Conservation (phyloP, 2,113 vertebrate species). For the Mus spicilegus region DNA sequence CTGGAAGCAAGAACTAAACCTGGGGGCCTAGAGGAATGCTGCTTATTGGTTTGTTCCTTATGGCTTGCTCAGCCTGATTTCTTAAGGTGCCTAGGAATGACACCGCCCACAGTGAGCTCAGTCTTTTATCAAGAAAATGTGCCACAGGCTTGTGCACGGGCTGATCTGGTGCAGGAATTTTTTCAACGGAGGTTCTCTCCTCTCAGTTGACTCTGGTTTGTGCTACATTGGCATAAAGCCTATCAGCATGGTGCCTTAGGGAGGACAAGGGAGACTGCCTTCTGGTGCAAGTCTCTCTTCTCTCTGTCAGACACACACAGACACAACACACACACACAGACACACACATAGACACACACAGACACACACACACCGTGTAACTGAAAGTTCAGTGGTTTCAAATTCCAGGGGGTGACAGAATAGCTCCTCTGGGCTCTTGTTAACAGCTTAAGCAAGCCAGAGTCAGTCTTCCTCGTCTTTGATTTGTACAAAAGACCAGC, state of each 20-base stretch:
- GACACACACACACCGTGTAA: background rate
- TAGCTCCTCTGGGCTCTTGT: background rate
- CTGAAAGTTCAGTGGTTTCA: background rate
- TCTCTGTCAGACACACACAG: background rate
- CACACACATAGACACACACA: background rate
- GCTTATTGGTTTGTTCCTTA: background rate
- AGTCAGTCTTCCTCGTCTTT: too few species aligned
- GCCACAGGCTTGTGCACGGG: background rate
- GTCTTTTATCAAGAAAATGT: background rate
- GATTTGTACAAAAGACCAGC: background rate
- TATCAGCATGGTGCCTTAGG: background rate
- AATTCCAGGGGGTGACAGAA: background rate
- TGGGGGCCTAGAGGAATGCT: background rate
- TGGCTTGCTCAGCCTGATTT: background rate
- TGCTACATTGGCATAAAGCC: background rate
- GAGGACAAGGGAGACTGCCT: background rate
- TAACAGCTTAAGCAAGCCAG: background rate
- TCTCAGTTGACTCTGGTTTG: background rate
- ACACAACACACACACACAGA: background rate
- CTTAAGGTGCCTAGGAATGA: background rate
- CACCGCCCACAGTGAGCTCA: background rate
- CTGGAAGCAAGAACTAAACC: background rate
- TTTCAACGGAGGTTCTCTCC: background rate
- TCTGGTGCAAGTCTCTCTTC: background rate
- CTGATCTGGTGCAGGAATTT: background rate